Base-by-base conservation (phyloP, 2,113 vertebrate genomes). In the Oriolus oriolus region DNA sequence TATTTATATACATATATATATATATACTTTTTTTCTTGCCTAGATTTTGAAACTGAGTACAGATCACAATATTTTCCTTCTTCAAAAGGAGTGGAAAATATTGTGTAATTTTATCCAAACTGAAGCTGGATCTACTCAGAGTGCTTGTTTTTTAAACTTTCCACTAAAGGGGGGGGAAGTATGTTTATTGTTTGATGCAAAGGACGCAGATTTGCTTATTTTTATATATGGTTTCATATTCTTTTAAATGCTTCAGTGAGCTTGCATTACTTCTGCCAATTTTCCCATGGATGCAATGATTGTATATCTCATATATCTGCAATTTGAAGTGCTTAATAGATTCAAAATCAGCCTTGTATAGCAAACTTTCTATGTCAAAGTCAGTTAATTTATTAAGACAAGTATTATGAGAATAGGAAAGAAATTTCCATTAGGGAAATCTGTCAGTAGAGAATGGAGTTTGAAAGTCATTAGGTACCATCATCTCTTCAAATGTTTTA, bases 401-500 rank as follows among this genome's bases (percentile, higher is more conserved):
- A 87, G 31, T 90, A 57, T 54, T 79, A 59, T 56, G 33, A 90
- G 74, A 78, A 33, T 14, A 70, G 21, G 66, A 26, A 65, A 77
- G 56, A 92, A 22, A 82, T 87, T 93, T 93, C 53, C 54, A 60
- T 68, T 85, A 73, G 66, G 56, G 37, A 95, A 87, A 75, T 71
- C 61, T 78, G 16, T 85, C 61, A 82, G 44, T 76, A 85, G 66
- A 79, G 74, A 91, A 76, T 60, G 52, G 35, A 83, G 49, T 76
- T 90, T 79, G 30, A 76, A 87, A 93, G 61, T 90, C 57, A 45
- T 90, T 90, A 94, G n/a, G 37, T 79, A 76, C 41, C 42, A 73
- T 80, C 57, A 76, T 60, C 23, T 91, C 64, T 94, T 92, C 75
- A 90, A 85, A 73, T 92, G 66, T 84, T 96, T 95, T 91, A 66